Evolutionary conservation across 2,888 invertebrate species (phyloP).

Genomic region (Drosophila sordidapex): DNA sequence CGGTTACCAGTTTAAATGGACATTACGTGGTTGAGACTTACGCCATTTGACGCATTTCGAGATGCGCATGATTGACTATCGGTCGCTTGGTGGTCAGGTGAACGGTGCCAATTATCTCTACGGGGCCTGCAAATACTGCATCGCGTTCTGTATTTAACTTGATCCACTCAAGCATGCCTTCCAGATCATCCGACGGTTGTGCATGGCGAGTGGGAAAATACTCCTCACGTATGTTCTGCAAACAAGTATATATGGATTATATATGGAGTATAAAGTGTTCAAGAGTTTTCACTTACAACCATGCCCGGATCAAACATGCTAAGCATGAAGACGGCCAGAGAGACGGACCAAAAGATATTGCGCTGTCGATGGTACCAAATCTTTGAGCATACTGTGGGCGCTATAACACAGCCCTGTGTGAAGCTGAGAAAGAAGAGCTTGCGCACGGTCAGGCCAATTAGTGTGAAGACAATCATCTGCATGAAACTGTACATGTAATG

Average conservation of each 20-base stretch:
- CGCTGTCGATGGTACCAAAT: slow-evolving; percentile 86
- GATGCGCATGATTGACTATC: slow-evolving; percentile 94
- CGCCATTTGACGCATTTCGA: slow-evolving; percentile 92
- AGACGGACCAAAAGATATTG: slow-evolving; percentile 83
- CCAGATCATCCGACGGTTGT: slow-evolving; percentile 88
- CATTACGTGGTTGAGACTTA: slow-evolving; percentile 77
- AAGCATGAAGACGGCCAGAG: slow-evolving; percentile 86
- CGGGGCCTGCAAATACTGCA: slow-evolving; percentile 92
- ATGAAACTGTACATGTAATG: slow-evolving; percentile 88
- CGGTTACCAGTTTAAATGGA: background rate
- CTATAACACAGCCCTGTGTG: slow-evolving; percentile 86
- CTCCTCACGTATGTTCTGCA: slow-evolving; percentile 83
- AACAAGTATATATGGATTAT: background rate
- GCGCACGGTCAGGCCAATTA: slow-evolving; percentile 81
- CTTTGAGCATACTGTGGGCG: slow-evolving; percentile 88
- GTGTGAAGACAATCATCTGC: slow-evolving; percentile 88
- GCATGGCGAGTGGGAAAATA: slow-evolving; percentile 86
- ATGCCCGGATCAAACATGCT: slow-evolving; percentile 84
- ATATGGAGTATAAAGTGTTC: background rate
- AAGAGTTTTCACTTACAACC: slow-evolving; percentile 62
- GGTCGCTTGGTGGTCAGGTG: slow-evolving; percentile 91
- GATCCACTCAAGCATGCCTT: slow-evolving; percentile 92
- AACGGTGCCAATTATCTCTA: slow-evolving; percentile 93
- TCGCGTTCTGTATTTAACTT: slow-evolving; percentile 87
- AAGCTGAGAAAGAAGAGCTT: slow-evolving; percentile 84